Evolutionary conservation across 2,888 invertebrate species (phyloP), one percentile per base, ranked within the genome.

Genomic region (Octodonta nipae): DNA sequence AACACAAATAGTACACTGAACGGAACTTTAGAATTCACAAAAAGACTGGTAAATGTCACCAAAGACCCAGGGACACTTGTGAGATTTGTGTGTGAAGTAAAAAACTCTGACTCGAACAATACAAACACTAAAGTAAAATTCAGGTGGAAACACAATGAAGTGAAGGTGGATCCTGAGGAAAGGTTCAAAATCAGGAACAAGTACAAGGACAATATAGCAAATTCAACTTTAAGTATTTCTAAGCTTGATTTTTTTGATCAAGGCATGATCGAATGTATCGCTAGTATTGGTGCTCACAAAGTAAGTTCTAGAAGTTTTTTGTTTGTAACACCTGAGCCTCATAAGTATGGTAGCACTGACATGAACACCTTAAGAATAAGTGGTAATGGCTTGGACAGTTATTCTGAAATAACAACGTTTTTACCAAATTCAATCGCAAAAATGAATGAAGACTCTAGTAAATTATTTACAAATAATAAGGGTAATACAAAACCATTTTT

Each of bases 1-100:
- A 50, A 38, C 34, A 37, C 46, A 25, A 56, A 52, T 35, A 47
- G 51, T 3, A 56, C 58, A n/a, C 38, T 51, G 30, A 60, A 58
- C 40, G 53, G 66, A 20, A 66, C 68, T 15, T 53, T 75, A 26
- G 61, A 65, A 28, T 68, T 76, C 49, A 56, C 45, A n/a, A 60
- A 63, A 26, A 59, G 63, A 15, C 55, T 75, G 46, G 54, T 52
- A 30, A 78, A 78, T 51, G 48, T 70, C 26, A 73, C 73, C 10
- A 64, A 64, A 44, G 67, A 70, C 42, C 61, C 67, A 4, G 75
- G 75, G 3, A 71, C 71, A 35, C 64, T 63, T 16, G 68, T 72
- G 12, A 67, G 70, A 42, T 62, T 80, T 44, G 57, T 68, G 27
- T 81, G 81, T 54, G 76, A 78, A 52, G 76, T 76, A 26, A 61